Conservation (phyloP, 2,797 vertebrate genomes). For the Nyctalus aviator region DNA sequence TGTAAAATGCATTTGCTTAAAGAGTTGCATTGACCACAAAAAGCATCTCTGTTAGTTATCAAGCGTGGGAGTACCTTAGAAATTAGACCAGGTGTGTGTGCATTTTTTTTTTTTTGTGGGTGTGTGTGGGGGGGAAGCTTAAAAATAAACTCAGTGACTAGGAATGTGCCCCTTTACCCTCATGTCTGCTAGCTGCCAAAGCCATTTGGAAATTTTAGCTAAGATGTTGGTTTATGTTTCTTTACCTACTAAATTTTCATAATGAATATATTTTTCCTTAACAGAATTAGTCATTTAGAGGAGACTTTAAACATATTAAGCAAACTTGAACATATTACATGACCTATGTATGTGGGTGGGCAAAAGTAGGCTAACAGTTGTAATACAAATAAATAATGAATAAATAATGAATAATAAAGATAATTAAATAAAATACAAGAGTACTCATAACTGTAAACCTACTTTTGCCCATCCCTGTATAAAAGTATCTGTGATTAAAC, state of each 20-base stretch:
- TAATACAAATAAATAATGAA: no score
- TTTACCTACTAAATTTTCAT: slow-evolving; percentile 58
- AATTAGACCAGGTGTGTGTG: background rate
- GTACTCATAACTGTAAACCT: background rate
- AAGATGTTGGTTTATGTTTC: slow-evolving; percentile 20
- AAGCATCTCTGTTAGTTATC: background rate
- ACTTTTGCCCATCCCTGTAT: background rate
- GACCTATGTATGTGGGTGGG: background rate
- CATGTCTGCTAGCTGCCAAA: slow-evolving; percentile 29
- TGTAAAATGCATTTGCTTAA: slow-evolving; percentile 7
- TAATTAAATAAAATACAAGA: no score
- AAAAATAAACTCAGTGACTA: slow-evolving; percentile 17
- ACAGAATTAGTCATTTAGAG: slow-evolving; percentile 11
- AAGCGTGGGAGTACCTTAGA: background rate
- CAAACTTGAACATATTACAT: background rate
- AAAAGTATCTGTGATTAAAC: background rate
- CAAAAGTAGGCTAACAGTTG: background rate
- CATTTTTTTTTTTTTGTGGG: background rate
- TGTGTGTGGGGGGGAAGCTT: background rate
- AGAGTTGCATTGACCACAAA: background rate
- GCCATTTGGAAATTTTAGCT: slow-evolving; percentile 56
- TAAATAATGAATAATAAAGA: no score
- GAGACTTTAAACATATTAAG: background rate
- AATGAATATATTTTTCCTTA: background rate
- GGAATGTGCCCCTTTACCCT: background rate